Base-by-base conservation (phyloP, 2,888 invertebrate genomes). In the Coecobrya sp. region DNA sequence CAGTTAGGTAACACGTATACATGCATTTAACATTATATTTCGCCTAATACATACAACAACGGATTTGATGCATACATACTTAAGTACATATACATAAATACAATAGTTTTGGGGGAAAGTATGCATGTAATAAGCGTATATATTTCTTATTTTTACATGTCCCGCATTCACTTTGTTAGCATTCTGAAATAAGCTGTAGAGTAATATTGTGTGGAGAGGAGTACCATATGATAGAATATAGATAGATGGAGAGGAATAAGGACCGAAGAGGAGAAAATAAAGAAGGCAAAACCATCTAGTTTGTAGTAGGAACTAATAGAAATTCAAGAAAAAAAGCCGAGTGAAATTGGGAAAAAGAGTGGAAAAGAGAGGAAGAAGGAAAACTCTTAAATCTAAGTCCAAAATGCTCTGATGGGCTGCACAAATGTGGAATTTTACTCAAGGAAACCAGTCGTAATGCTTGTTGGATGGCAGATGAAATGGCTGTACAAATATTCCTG, bases 351-450 rank as follows among this genome's bases (percentile, higher is more conserved):
- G 42, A 73, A 89, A 91, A 36, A 65, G 68, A n/a, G 55, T 7
- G 25, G 27, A 42, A 49, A 19, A 70, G 59, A 76, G n/a, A 49
- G 42, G 27, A 85, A 65, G 36, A 65, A 70, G 27, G 25, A 85
- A 91, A 91, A 88, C 92, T 89, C 92, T 89, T 92, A 92, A 92
- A 92, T 92, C 89, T 89, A 92, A 92, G 92, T 89, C 92, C 85
- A 89, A 92, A 92, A 92, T 70, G 92, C 84, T 88, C 70, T 86
- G 92, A 92, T 88, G 92, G 88, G 92, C 84, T 92, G 65, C 88
- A 92, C 92, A 92, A 92, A 92, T 92, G 92, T 92, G 88, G 76
- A 92, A 85, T 84, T 92, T 91, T 87, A 86, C 82, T 87, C 87
- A 52, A 89, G 89, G 25, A 85, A 92, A 82, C 86, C 91, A 86